Evolutionary conservation across 2,888 invertebrate species (phyloP), one percentile per base, ranked within the genome.

Genomic region (Pheosia gnoma): DNA sequence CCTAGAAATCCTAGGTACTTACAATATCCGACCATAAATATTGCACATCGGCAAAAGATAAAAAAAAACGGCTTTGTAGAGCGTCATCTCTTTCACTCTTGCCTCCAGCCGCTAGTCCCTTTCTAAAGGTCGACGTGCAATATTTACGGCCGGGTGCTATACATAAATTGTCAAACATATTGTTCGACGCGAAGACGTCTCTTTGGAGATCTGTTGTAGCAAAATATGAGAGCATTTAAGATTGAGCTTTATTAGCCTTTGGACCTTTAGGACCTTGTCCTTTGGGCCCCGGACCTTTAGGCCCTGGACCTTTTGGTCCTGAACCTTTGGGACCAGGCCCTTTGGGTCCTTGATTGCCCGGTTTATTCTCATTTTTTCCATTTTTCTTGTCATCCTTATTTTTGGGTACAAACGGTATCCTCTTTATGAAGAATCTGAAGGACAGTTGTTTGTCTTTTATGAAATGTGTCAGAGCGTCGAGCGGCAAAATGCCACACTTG

Each of bases 401-500:
- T 54, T 77, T 78, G 6, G 69, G 69, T 7, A 69, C 69, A 3
- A 71, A 67, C 11, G 82, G 80, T 45, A 82, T 73, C 60, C 80
- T 86, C 70, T 86, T 88, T 9, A 92, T 85, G 56, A 82, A 83
- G 68, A 90, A 88, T 67, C 82, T 78, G 63, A 93, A 90, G 2
- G 82, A 78, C 58, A 90, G 36, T 61, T 81, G 86, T 61, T 83
- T 86, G 65, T 88, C 82, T 52, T 81, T 80, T 37, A 92, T 77
- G 58, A 88, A 93, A 66, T 90, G 79, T 3, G 67, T 62, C 25
- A 93, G 68, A 57, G 81, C 75, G 47, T 81, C 83, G 25, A 91
- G 70, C 2, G 93, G 90, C 56, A 92, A 61, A 47, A 90, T 72
- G 13, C 86, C 88, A 73, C 93, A 93, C 77, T 87, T 90, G 0